Base-by-base conservation (phyloP, 2,113 vertebrate genomes). In the Turdus rufiventris region DNA sequence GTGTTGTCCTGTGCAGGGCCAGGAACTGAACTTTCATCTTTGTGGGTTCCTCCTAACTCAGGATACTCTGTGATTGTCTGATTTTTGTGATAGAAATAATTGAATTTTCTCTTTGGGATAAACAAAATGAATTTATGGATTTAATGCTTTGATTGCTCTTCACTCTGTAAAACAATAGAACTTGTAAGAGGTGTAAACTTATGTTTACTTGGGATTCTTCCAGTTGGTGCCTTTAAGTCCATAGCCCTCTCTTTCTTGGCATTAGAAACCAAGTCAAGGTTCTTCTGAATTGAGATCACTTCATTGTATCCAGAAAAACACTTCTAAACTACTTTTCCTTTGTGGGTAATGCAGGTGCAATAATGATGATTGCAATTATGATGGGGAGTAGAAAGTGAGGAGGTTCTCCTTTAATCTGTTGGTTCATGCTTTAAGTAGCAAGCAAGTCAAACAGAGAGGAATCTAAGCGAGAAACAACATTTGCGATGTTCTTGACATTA, bases 81-180 rank as follows among this genome's bases (percentile, higher is more conserved):
- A 54, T 75, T 82, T 82, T 53, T 54, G 23, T 61, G 29, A 42
- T 21, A 77, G 71, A 85, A 40, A 40, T 38, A 28, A 31, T 13
- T 73, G 36, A 53, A 33, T 91, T 91, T 96, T 89, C 34, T 94
- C 63, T 87, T 89, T 38, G 86, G 83, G 50, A 75, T 61, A 93
- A 92, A 62, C 51, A 91, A 51, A 81, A 63, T 77, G 57, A 94
- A 77, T 91, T 51, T 24, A 48, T 38, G 42, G 53, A 76, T 85
- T 78, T 74, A 54, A 84, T 94, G 74, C 40, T 96, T 76, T 88
- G 48, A 80, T 38, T 54, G 34, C 11, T 34, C 51, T 72, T 89
- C 71, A 40, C 24, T 76, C 33, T 85, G 23, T 77, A 89, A 91
- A 78, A 10, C 34, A 11, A 50, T 76, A 63, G 29, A 13, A 28